Base-by-base conservation (phyloP, 2,888 invertebrate genomes). In the Erebia palarica region DNA sequence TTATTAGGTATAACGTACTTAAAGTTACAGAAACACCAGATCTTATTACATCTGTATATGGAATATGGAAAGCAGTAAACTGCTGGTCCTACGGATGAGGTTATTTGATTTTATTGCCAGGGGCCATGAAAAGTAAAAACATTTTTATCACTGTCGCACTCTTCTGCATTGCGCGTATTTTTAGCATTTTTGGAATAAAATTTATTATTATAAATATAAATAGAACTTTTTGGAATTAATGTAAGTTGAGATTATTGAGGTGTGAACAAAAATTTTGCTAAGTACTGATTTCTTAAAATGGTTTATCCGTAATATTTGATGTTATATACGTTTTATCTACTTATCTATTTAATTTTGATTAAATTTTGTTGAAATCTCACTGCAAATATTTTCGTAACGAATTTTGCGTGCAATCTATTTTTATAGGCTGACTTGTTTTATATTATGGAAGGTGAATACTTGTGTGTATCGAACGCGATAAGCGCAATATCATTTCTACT, bases 331-430 rank as follows among this genome's bases (percentile, higher is more conserved):
- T 51, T 3, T 49, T 47, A 47, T 9, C 10, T 47, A 47, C 44
- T 13, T 47, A 16, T 9, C 57, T 57, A 42, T 51, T 21, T 60
- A 59, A 63, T 51, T 71, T 71, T 42, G 66, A 70, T 72, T 73
- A 16, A 47, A 70, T 75, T 75, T 67, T 55, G 71, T 78, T 78
- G 81, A 84, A 80, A 81, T 78, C 84, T 82, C 81, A 82, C 81
- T 82, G 82, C 83, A 83, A 82, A 87, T 90, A 89, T 90, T 89
- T 90, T 88, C 85, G 78, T 86, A 88, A 83, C 82, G 75, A 82
- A 80, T 78, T 87, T 87, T 88, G 81, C 79, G 90, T 91, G 91
- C 91, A 90, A 91, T 92, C 88, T 91, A 91, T 92, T 91, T 92
- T 91, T 90, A 86, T 91, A 91, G 84, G 85, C 85, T 84, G 82